Conservation (phyloP, 2,113 vertebrate genomes). For the Desmodus rotundus region DNA sequence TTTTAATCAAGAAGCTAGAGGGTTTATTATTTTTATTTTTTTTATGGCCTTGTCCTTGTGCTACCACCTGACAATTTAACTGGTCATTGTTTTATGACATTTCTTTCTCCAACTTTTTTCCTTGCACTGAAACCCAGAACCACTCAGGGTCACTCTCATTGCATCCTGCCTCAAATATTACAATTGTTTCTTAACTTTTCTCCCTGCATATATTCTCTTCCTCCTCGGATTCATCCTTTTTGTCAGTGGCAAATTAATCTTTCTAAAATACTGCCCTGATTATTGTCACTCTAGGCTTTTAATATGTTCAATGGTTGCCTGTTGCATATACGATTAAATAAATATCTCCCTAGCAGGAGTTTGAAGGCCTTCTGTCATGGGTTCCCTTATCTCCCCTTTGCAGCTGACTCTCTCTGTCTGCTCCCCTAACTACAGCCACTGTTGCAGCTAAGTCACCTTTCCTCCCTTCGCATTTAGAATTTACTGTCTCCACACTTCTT, state of each 20-base stretch:
- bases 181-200: neutral
- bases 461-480: neutral
- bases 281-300: constrained; percentile 29
- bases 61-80: neutral
- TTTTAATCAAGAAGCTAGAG: neutral
- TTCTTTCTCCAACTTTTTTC: neutral
- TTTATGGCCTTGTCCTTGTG: neutral
- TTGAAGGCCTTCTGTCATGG: neutral
- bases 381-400: neutral
- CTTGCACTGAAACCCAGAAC: neutral
- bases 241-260: constrained; percentile 39
- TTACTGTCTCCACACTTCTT: neutral
- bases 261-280: constrained; percentile 26
- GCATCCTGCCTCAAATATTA: neutral
- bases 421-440: neutral
- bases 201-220: neutral
- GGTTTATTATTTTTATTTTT: neutral
- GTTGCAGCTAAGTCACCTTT: neutral
- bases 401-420: neutral
- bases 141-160: neutral
- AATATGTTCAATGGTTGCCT: neutral
- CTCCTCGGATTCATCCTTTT: neutral
- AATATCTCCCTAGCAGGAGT: constrained; percentile 9
- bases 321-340: constrained; percentile 29
- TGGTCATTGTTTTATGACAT: neutral